A percentile compares a stretch with the other conserved stretches of the same genome.
These are phyloP conservation scores for Lucilia cuprina DNA, from an alignment of 1,140 invertebrate species.

Conservation along the genomic window DNA sequence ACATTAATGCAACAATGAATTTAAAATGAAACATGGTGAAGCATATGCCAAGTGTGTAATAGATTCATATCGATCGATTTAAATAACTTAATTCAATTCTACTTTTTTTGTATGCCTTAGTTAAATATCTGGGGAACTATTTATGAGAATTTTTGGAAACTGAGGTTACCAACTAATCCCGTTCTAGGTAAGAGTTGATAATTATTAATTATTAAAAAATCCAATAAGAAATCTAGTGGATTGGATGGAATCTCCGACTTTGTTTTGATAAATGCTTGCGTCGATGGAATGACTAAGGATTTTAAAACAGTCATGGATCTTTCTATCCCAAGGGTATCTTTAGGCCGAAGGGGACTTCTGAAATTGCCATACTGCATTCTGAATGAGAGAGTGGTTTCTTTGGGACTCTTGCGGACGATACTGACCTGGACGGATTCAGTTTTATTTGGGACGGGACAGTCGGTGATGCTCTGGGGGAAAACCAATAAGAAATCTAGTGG, in stretches of 20 bases:
- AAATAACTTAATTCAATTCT: not conserved
- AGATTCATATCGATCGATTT: not conserved
- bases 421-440: not conserved
- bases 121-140: conserved; percentile 13
- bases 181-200: conserved; percentile 1
- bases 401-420: not conserved
- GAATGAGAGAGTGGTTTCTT: not conserved
- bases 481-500: not conserved
- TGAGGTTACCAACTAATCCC: not conserved
- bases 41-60: not conserved
- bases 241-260: not conserved
- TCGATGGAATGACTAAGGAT: too few relatives aligned
- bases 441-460: not conserved
- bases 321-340: too few relatives aligned
- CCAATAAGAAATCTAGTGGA: not conserved
- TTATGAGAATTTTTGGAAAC: not conserved
- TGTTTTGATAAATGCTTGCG: not conserved
- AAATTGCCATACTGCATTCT: too few relatives aligned
- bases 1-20: not conserved
- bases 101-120: not conserved
- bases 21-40: not conserved
- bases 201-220: too few relatives aligned
- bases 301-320: too few relatives aligned
- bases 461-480: not conserved
- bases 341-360: too few relatives aligned